These are phyloP conservation scores for Zosterops japonicus DNA, from an alignment of 2,113 vertebrate species.

Conservation along the genomic window DNA sequence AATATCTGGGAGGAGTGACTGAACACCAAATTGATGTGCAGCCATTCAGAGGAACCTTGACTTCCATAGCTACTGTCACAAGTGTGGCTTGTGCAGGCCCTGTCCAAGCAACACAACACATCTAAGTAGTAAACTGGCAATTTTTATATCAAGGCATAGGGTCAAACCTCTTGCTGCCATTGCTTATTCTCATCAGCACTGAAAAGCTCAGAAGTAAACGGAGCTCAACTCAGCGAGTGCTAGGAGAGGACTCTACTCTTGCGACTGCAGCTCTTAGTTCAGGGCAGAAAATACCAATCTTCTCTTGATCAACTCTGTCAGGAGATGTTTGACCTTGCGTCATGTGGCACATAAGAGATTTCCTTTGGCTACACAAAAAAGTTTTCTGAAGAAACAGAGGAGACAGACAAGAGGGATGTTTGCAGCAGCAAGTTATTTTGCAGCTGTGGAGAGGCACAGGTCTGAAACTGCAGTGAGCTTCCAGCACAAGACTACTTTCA, in stretches of 20 bases:
- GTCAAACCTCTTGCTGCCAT: not conserved
- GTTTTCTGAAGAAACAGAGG: not conserved
- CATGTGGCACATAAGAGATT: not conserved
- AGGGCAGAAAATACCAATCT: not conserved
- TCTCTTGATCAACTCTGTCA: not conserved
- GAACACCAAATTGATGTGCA: not conserved
- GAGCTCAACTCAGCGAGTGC: not conserved
- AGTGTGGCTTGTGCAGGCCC: not conserved
- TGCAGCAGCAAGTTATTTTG: not conserved
- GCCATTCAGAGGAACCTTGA: not conserved
- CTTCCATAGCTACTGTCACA: not conserved
- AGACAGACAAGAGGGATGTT: no score
- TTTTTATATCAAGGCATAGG: not conserved
- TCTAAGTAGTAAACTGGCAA: not conserved
- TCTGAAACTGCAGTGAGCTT: not conserved
- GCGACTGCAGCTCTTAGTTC: not conserved
- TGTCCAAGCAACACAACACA: not conserved
- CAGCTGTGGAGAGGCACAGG: not conserved
- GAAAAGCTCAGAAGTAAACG: not conserved
- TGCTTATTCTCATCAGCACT: not conserved
- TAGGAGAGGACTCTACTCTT: not conserved
- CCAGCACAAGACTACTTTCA: not conserved
- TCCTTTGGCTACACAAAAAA: not conserved
- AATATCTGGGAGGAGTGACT: not conserved
- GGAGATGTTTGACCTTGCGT: not conserved